Evolutionary conservation across 2,113 vertebrate species (phyloP), one percentile per base, ranked within the genome.

Genomic region (Coptodon bakossiorum): DNA sequence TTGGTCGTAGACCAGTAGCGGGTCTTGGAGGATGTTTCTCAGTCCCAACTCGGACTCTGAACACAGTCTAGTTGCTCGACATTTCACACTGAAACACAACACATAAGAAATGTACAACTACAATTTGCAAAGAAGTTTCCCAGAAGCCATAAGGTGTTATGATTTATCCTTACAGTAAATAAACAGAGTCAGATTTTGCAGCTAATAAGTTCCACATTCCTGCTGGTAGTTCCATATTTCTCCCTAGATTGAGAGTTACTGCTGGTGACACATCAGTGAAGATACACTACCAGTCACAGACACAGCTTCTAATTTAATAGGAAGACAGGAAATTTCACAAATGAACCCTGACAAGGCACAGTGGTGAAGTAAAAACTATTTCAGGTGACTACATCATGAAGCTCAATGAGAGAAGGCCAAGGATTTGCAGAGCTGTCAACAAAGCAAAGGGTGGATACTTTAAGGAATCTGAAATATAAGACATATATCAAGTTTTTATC

Each of bases 71-170:
- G 94, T 90, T 1, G 92, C 96, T 93, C 95, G 95, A 29, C 95
- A 94, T 90, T 96, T 99, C 92, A 98, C 94, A 80, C 98, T 99
- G 95, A 6, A 89, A 90, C 56, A 89, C 7, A 73, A 8, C 45
- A 86, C 10, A 56, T 16, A 27, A 34, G 9, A 43, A 9, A 61
- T 19, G 43, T 29, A 40, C 16, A 52, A 7, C 14, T 6, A 40
- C 3, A 43, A 78, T 24, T 43, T 78, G 43, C n/a, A 48, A 13
- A 27, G 7, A 12, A 29, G 68, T 76, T 76, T 48, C 22, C 40
- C 40, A 76, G 6, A 29, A 10, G 24, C 24, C 24, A 16, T 11
- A 19, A 29, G 17, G 6, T 48, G 24, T 3, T 48, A 17, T 45
- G 22, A 73, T 45, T 45, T 10, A 6, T 76, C 22, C 40, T 29